Evolutionary conservation across 1,140 invertebrate species (phyloP).

Genomic region (Apis florea): DNA sequence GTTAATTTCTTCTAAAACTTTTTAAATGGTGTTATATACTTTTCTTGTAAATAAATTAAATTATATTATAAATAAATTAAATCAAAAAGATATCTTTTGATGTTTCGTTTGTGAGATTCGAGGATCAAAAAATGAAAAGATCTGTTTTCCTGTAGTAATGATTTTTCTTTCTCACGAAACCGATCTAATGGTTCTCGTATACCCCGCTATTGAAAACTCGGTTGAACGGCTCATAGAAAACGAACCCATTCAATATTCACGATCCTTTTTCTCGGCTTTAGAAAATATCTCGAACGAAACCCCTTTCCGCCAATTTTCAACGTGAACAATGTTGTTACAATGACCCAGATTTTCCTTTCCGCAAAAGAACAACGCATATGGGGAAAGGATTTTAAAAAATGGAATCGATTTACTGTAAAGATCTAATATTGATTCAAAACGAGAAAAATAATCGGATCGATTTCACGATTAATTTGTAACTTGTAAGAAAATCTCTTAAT

Average conservation of each 20-base stretch:
- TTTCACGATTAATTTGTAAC: not conserved
- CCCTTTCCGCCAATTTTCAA: conserved; percentile 42
- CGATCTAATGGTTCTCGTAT: conserved; percentile 37
- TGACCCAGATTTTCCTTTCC: conserved; percentile 37
- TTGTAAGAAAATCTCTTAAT: not conserved
- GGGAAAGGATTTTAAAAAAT: not conserved
- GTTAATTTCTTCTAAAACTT: too few relatives aligned
- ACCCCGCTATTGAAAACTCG: conserved; percentile 37
- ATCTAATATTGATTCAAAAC: not conserved
- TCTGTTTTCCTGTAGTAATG: conserved; percentile 4
- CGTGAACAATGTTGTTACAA: conserved; percentile 29
- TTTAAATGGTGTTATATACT: too few relatives aligned
- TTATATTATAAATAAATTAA: too few relatives aligned
- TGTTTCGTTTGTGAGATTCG: too few relatives aligned
- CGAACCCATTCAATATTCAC: conserved; percentile 64
- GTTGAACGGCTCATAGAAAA: conserved; percentile 51
- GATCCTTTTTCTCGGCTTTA: conserved; percentile 42
- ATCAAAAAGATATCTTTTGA: too few relatives aligned
- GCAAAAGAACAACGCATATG: conserved; percentile 25
- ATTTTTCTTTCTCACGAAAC: conserved; percentile 63
- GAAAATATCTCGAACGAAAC: conserved; percentile 37
- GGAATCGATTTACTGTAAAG: not conserved
- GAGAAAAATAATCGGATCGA: not conserved
- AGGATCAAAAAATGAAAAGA: not conserved
- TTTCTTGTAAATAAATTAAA: too few relatives aligned